Percentiles rank a stretch among this genome's conserved stretches.
Evolutionary conservation across 2,888 invertebrate genomes (phyloP).

Genomic region (Phyllotreta cruciferae): DNA sequence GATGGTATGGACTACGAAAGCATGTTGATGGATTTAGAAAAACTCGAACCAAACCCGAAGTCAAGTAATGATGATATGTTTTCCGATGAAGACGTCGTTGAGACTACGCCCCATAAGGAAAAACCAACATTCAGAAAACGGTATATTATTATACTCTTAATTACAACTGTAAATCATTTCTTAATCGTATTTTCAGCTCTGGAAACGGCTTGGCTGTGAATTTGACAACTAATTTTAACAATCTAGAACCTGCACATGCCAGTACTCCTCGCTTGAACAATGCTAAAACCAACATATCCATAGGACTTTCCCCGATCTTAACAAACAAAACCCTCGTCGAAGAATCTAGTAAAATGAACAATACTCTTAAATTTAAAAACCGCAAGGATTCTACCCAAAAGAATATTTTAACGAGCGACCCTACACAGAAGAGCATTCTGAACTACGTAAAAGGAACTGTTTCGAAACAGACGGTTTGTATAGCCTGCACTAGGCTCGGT

Average conservation of each 20-base stretch:
- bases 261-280: too few relatives aligned
- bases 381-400: slow-evolving; percentile 31
- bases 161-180: too few relatives aligned
- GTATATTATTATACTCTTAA: too few relatives aligned
- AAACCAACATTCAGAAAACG: not conserved
- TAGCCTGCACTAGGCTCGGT: slow-evolving; percentile 52
- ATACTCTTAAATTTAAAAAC: not conserved
- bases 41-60: too few relatives aligned
- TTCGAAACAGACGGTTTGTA: slow-evolving; percentile 47
- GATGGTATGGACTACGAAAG: slow-evolving; percentile 28
- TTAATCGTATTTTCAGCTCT: not conserved
- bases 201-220: too few relatives aligned
- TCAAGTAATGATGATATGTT: too few relatives aligned
- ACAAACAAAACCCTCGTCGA: slow-evolving; percentile 15
- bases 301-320: too few relatives aligned
- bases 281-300: too few relatives aligned
- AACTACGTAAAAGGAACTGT: slow-evolving; percentile 45
- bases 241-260: too few relatives aligned
- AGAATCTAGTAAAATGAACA: slow-evolving; percentile 2
- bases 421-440: slow-evolving; percentile 55
- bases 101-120: slow-evolving; percentile 51
- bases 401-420: slow-evolving; percentile 47
- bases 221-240: too few relatives aligned
- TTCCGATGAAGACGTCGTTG: slow-evolving; percentile 51
- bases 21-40: slow-evolving; percentile 22